Conservation (phyloP, 2,113 vertebrate genomes). For the Cariama cristata region DNA sequence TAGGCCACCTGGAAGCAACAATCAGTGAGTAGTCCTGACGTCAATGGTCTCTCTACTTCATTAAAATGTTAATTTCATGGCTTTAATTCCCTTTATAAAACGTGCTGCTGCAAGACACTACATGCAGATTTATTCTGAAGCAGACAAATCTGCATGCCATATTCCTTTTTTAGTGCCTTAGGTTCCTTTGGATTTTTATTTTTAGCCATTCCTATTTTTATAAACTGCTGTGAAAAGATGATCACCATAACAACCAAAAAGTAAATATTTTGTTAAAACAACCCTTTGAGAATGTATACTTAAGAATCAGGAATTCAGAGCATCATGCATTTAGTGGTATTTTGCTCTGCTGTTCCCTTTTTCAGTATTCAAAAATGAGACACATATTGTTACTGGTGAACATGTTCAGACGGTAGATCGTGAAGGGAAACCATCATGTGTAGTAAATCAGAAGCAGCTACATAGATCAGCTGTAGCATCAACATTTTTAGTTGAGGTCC, state of each 20-base stretch:
- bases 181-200: conserved; percentile 63
- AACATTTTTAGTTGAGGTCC: background rate
- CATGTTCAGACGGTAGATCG: background rate
- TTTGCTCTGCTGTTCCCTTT: conserved; percentile 13
- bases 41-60: conserved; percentile 80
- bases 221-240: conserved; percentile 59
- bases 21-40: conserved; percentile 75
- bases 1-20: conserved; percentile 82
- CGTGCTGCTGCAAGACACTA: conserved; percentile 66
- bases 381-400: background rate
- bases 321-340: background rate
- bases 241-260: conserved; percentile 62
- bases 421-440: background rate
- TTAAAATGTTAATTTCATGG: conserved; percentile 85
- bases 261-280: conserved; percentile 71
- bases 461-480: background rate
- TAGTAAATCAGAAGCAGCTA: background rate
- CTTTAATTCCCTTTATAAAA: conserved; percentile 80
- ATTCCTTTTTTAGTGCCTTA: conserved; percentile 71
- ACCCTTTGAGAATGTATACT: conserved; percentile 34
- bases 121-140: conserved; percentile 75
- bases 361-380: background rate
- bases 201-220: conserved; percentile 69
- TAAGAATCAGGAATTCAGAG: conserved; percentile 46
- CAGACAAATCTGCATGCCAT: conserved; percentile 64